phyloP scores from a whole-genome alignment of 1,140 invertebrate species.

The Apis florea region DNA sequence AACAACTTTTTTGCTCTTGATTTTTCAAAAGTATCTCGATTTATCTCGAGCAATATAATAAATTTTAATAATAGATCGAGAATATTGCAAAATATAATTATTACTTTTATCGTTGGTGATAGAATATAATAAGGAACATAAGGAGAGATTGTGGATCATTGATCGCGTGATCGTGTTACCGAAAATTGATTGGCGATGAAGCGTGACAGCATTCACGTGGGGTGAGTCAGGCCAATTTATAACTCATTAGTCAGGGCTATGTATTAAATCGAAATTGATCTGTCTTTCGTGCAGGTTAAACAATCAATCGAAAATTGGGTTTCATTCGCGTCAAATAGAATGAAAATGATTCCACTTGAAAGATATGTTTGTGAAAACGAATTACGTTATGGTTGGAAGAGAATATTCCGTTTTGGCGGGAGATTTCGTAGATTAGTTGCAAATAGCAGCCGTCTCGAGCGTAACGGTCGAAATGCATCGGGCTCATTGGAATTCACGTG shows the following conservation, averaged over 20 bases:
- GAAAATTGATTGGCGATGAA: slow-evolving; percentile 65
- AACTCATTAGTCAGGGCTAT: slow-evolving; percentile 65
- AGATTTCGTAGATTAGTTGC: slow-evolving; percentile 58
- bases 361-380: too few relatives aligned
- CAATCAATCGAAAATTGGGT: slow-evolving; percentile 16
- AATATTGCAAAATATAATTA: background rate
- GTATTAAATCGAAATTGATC: slow-evolving; percentile 54
- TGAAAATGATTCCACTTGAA: too few relatives aligned
- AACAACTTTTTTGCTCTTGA: too few relatives aligned
- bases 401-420: slow-evolving; percentile 57
- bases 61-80: background rate
- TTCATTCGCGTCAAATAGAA: background rate
- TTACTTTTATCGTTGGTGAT: background rate
- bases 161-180: slow-evolving; percentile 59
- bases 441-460: slow-evolving; percentile 27
- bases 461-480: slow-evolving; percentile 63
- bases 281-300: slow-evolving; percentile 18
- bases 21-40: too few relatives aligned
- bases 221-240: slow-evolving; percentile 65
- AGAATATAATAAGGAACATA: background rate
- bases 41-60: background rate
- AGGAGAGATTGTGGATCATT: background rate
- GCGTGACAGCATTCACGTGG: slow-evolving; percentile 25
- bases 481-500: slow-evolving; percentile 60
- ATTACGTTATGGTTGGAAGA: slow-evolving; percentile 40